Evolutionary conservation across 1,140 invertebrate genomes (phyloP).

Genomic region (Conus betulinus): DNA sequence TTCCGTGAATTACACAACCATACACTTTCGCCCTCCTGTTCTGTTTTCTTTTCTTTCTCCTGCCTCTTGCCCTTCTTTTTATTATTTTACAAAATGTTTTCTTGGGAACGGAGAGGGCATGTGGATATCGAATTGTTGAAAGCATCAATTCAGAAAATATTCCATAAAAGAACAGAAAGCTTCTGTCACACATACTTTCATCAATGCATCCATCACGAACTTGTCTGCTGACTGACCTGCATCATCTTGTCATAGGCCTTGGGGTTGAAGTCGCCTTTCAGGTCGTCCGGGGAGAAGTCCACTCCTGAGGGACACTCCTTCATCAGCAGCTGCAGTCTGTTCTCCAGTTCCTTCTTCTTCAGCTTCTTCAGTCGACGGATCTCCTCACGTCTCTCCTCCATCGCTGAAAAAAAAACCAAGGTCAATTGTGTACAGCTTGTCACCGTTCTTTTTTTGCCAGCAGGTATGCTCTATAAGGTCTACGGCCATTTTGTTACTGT

Average conservation of each 20-base stretch:
- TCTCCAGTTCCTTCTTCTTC: conserved; percentile 92
- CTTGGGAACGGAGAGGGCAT: too few species aligned
- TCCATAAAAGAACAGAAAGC: too few species aligned
- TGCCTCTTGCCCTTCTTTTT: too few species aligned
- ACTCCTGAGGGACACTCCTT: conserved; percentile 80
- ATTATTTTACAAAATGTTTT: too few species aligned
- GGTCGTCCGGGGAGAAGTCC: conserved; percentile 80
- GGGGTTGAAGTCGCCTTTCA: conserved; percentile 95
- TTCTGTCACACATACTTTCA: too few species aligned
- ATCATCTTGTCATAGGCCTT: conserved; percentile 91
- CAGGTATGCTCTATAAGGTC: not conserved
- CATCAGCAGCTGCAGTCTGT: conserved; percentile 91
- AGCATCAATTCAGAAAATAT: too few species aligned
- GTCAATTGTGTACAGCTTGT: not conserved
- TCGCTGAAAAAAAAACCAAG: conserved; percentile 80
- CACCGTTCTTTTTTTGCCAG: not conserved
- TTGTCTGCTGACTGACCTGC: conserved; percentile 75
- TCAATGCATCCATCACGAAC: too few species aligned
- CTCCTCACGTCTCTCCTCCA: conserved; percentile 89
- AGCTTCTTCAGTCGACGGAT: conserved; percentile 89
- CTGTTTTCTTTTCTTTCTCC: too few species aligned
- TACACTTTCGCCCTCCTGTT: too few species aligned
- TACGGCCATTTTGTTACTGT: not conserved
- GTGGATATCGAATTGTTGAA: too few species aligned
- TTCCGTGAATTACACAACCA: too few species aligned